These are phyloP conservation scores for Ganaspis brasiliensis DNA, from an alignment of 2,888 invertebrate species.

Conservation along the genomic window DNA sequence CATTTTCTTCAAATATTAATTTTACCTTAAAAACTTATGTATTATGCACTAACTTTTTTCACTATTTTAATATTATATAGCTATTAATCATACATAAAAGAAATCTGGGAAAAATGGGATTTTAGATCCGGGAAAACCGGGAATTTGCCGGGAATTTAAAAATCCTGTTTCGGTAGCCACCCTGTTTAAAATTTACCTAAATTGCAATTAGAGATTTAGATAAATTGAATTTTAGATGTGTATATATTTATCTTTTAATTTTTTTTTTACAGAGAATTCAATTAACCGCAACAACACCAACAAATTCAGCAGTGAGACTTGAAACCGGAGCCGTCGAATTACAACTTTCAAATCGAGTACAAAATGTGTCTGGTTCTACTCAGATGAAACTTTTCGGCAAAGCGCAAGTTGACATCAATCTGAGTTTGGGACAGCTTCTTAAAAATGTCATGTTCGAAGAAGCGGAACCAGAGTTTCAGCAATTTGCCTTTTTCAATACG, in stretches of 20 bases:
- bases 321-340: constrained; percentile 97
- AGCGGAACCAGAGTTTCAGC: constrained; percentile 98
- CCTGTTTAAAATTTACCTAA: too few species aligned
- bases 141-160: too few species aligned
- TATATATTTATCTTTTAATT: neutral
- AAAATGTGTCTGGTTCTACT: constrained; percentile 87
- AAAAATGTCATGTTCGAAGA: constrained; percentile 98
- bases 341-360: constrained; percentile 96
- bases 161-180: too few species aligned
- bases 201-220: too few species aligned
- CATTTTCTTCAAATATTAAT: too few species aligned
- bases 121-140: too few species aligned
- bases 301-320: constrained; percentile 96
- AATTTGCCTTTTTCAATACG: constrained; percentile 98
- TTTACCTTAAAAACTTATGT: too few species aligned
- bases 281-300: constrained; percentile 98
- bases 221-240: too few species aligned
- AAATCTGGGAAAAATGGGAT: too few species aligned
- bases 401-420: constrained; percentile 95
- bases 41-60: too few species aligned
- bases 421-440: constrained; percentile 96
- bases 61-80: too few species aligned
- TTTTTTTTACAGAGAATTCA: constrained; percentile 88
- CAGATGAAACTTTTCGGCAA: constrained; percentile 88
- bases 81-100: too few species aligned